A percentile compares a stretch with the other conserved stretches of the same genome.
Conservation (phyloP, 64 coral and sea anemone species). For the Platygyra sinensis region DNA sequence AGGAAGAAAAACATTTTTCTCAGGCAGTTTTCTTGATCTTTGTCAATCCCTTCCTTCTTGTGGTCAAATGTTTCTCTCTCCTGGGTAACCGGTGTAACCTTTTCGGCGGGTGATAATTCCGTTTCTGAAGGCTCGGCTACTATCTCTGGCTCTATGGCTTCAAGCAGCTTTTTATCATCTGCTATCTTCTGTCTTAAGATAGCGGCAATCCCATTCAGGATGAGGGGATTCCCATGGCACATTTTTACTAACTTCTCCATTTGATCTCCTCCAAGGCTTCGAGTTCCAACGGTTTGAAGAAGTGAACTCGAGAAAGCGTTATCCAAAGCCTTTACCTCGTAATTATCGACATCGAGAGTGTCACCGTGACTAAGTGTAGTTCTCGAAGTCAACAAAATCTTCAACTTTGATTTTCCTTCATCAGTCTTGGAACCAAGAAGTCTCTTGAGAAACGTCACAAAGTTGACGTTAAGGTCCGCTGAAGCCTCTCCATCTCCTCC, state of each 20-base stretch:
- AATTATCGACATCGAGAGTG: neutral
- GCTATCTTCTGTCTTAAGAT: constrained; percentile 25
- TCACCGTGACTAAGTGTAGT: neutral
- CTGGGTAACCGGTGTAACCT: neutral
- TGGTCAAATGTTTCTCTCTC: neutral
- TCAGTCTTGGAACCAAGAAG: no score
- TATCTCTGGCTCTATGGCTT: constrained; percentile 3
- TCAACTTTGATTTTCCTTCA: neutral
- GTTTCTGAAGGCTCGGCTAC: neutral
- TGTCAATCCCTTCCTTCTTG: constrained; percentile 10
- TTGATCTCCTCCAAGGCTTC: neutral
- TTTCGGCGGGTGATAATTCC: neutral
- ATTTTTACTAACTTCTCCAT: neutral
- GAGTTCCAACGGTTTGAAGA: neutral
- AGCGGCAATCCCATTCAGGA: constrained; percentile 14
- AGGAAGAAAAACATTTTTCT: constrained; percentile 26
- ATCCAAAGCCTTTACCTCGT: constrained; percentile 4
- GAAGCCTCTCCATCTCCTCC: neutral
- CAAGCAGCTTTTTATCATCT: constrained; percentile 5
- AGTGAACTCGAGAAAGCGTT: neutral
- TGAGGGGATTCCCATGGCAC: constrained; percentile 22
- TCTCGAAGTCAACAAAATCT: constrained; percentile 26
- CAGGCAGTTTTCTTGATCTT: neutral
- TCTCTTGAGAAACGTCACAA: neutral
- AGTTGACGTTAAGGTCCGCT: neutral